Percentiles rank a stretch among this genome's conserved stretches.
These are phyloP conservation scores for Condylostylus longicornis DNA, from an alignment of 1,140 invertebrate genomes.

Conservation along the genomic window DNA sequence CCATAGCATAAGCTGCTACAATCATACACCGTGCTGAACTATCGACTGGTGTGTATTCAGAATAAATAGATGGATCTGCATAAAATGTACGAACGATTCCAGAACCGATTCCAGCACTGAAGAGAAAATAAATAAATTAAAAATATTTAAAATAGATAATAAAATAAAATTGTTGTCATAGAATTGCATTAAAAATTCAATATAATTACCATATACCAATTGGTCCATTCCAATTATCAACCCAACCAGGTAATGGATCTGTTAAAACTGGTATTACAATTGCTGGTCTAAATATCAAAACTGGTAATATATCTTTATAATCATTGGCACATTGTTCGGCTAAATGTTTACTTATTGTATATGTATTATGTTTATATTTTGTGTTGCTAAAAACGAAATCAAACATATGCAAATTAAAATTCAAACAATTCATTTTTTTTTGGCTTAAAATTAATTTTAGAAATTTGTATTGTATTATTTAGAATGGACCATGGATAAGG, in stretches of 20 bases:
- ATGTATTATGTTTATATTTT: slow-evolving; percentile 64
- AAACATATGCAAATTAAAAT: too few relatives aligned
- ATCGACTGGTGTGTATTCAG: slow-evolving; percentile 80
- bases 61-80: slow-evolving; percentile 40
- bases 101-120: too few relatives aligned
- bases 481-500: too few relatives aligned
- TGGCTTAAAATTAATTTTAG: too few relatives aligned
- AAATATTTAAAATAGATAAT: too few relatives aligned
- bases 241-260: slow-evolving; percentile 67
- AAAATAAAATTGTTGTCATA: too few relatives aligned
- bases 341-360: slow-evolving; percentile 71
- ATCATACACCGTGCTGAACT: slow-evolving; percentile 68
- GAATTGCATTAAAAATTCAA: too few relatives aligned
- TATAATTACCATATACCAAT: slow-evolving; percentile 57
- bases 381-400: too few relatives aligned
- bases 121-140: too few relatives aligned
- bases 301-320: slow-evolving; percentile 52
- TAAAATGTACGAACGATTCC: slow-evolving; percentile 56
- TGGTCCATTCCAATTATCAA: slow-evolving; percentile 91
- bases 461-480: too few relatives aligned
- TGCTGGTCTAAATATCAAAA: slow-evolving; percentile 76
- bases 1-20: slow-evolving; percentile 54
- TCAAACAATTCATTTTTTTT: too few relatives aligned
- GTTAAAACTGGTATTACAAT: slow-evolving; percentile 52
- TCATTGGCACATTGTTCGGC: slow-evolving; percentile 62